A percentile compares a stretch with the other conserved stretches of the same genome.
phyloP scores from a whole-genome alignment of 2,797 vertebrate species.

The Euthynnus affinis region DNA sequence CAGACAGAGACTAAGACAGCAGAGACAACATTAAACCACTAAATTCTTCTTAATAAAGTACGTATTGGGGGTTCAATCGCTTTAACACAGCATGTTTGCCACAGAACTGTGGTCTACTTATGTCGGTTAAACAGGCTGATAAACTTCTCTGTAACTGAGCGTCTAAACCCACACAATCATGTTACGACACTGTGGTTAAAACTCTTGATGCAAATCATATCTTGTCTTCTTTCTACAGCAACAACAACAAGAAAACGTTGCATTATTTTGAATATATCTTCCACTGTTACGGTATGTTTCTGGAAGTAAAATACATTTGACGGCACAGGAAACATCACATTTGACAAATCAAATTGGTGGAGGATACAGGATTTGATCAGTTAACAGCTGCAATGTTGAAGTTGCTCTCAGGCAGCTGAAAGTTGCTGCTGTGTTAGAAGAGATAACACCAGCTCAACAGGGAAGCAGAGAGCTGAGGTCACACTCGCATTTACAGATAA shows the following conservation, averaged over 20 bases:
- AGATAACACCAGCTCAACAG: constrained; percentile 40
- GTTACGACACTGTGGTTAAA: constrained; percentile 17
- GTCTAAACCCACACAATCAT: background rate
- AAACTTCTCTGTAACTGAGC: constrained; percentile 21
- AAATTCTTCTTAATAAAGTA: no score
- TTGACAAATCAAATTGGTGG: background rate
- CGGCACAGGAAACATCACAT: background rate
- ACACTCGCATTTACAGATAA: constrained; percentile 19
- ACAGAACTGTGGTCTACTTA: background rate
- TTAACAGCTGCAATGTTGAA: constrained; percentile 3
- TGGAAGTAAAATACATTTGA: background rate
- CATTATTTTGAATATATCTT: background rate
- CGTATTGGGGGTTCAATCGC: background rate
- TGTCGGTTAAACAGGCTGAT: background rate
- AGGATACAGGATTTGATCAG: background rate
- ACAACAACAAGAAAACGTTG: background rate
- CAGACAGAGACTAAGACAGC: no score
- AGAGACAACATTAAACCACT: no score
- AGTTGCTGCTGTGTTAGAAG: constrained; percentile 7
- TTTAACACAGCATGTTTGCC: background rate
- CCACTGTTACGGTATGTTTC: background rate
- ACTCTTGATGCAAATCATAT: constrained; percentile 19
- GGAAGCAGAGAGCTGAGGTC: background rate
- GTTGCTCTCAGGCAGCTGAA: background rate
- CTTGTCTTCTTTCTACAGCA: constrained; percentile 7